Evolutionary conservation across 2,797 vertebrate genomes (phyloP).

Genomic region (Siniperca obscura): DNA sequence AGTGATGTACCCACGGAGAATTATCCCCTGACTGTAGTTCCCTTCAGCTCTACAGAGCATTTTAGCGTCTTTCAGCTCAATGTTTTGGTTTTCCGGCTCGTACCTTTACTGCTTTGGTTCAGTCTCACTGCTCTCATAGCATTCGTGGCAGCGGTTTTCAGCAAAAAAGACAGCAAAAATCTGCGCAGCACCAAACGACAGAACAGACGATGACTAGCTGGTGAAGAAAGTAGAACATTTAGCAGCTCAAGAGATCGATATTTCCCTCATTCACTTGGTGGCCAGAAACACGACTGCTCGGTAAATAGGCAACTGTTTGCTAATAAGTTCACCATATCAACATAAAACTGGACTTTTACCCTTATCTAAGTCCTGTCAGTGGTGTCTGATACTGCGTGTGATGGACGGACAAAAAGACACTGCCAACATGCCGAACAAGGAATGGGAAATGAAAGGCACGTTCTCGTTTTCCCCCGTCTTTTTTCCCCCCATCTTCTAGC

Average conservation of each 20-base stretch:
- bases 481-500: not conserved
- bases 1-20: no score
- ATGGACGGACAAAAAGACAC: not conserved
- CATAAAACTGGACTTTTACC: not conserved
- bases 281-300: not conserved
- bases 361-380: not conserved
- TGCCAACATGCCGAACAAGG: constrained; percentile 3
- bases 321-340: not conserved
- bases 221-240: not conserved
- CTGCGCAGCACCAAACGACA: not conserved
- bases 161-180: not conserved
- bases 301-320: not conserved
- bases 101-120: not conserved
- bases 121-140: not conserved
- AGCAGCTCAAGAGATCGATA: not conserved
- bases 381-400: not conserved
- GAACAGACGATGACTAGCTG: not conserved
- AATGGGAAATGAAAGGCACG: constrained; percentile 17
- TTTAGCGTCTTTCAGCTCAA: not conserved
- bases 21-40: not conserved
- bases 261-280: not conserved
- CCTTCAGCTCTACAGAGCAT: not conserved
- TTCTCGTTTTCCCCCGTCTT: not conserved
- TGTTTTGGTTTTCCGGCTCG: not conserved
- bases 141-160: not conserved